Percentiles rank a stretch among this genome's conserved stretches.
phyloP scores from a whole-genome alignment of 2,888 invertebrate species.

The Loripinus fragilis region DNA sequence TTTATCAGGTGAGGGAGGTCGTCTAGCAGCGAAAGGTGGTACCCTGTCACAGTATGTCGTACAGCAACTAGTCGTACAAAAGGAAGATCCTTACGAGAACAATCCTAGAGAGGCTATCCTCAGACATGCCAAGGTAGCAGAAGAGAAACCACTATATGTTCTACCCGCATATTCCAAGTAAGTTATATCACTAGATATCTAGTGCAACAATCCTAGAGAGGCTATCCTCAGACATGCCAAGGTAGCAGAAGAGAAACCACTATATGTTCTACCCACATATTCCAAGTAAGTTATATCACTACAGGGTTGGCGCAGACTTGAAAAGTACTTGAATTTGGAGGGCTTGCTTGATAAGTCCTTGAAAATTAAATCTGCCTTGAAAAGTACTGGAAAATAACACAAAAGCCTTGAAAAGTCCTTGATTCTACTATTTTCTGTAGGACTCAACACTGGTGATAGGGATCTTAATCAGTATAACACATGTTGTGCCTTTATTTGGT shows the following conservation, averaged over 20 bases:
- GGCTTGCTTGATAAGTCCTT: too few relatives aligned
- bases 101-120: constrained; percentile 98
- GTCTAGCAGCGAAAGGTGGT: constrained; percentile 97
- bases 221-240: constrained; percentile 97
- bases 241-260: constrained; percentile 97
- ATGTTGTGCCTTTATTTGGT: too few relatives aligned
- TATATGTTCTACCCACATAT: constrained; percentile 88
- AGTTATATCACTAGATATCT: too few relatives aligned
- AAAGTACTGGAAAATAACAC: too few relatives aligned
- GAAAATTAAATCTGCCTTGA: too few relatives aligned
- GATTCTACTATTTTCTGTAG: too few relatives aligned
- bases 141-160: constrained; percentile 96
- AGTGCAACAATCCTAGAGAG: constrained; percentile 95
- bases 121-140: constrained; percentile 97
- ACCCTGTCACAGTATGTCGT: constrained; percentile 98
- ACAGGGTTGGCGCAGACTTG: too few relatives aligned
- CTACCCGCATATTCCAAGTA: constrained; percentile 81
- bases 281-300: too few relatives aligned
- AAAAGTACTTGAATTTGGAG: too few relatives aligned
- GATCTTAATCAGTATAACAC: too few relatives aligned
- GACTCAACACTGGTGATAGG: too few relatives aligned
- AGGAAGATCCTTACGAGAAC: constrained; percentile 87
- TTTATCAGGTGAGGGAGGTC: constrained; percentile 88
- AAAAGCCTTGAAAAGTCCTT: too few relatives aligned
- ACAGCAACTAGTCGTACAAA: constrained; percentile 93